Base-by-base conservation (phyloP, 2,797 vertebrate genomes). In the Cossypha polioptera region DNA sequence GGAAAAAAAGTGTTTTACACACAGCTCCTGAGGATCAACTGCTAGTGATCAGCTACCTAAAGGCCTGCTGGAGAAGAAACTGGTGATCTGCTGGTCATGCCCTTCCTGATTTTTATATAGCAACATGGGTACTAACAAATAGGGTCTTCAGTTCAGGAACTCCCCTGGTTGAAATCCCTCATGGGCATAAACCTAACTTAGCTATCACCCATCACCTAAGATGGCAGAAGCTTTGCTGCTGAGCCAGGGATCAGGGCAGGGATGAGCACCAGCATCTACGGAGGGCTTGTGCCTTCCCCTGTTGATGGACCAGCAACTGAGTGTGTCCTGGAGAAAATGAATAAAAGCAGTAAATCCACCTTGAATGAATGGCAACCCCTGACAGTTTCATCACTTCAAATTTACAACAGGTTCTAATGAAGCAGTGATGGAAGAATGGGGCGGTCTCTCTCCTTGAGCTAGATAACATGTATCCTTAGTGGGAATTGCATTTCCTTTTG, bases 311-410 rank as follows among this genome's bases (percentile, higher is more conserved):
- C 58, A 89, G 38, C 17, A 36, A 50, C 42, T 4, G 6, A 42
- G 2, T 2, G 50, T 16, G 2, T 55, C n/a, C 42, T 7, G 10
- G 51, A 13, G 26, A 33, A 42, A 65, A 72, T 0, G 0, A 53
- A 58, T 19, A 19, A 22, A 35, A 90, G 58, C 38, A 40, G 45
- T 24, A 77, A 71, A 84, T 77, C 25, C 45, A 77, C 16, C 21
- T 8, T 17, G 45, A 59, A 77, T 28, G 38, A 53, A 36, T 35
- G 42, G n/a, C 55, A 77, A 77, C 15, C 18, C 43, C 45, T 35
- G 26, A 66, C 17, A 18, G 13, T 28, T 77, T 72, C 21, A 72
- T 53, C 21, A 59, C 31, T 59, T 66, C 16, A 18, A 67, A 74
- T 28, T 63, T 74, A 18, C 54, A 50, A 8, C 28, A 40, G 47